Evolutionary conservation across 1,140 invertebrate species (phyloP), one percentile per base, ranked within the genome.

Genomic region (Lysiphlebus fabarum): DNA sequence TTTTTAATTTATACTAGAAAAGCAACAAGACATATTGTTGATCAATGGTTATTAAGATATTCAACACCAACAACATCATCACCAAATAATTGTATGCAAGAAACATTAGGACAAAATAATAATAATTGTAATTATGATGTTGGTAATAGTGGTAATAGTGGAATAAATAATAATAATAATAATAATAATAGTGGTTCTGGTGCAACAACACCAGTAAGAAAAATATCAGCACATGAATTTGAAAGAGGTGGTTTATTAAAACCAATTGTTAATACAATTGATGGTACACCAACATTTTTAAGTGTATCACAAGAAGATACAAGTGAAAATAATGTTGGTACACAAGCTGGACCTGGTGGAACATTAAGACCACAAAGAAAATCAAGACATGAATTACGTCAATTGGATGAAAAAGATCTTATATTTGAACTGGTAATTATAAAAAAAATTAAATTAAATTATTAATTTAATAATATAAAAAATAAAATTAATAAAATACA

Each of bases 181-280:
- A 17, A 58, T 59, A 34, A 55, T 42, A 37, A 45, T 47, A 53
- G 76, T 45, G 84, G 86, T 8, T 90, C 90, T 0, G 92, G 92
- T 5, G 90, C 91, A 9, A 90, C 92, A 49, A 94, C 93, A 17
- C 94, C 94, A 8, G 93, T 96, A 42, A 85, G 94, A 56, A 97
- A 96, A 82, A 95, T 97, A 69, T 96, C 93, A 4, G 93, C 94
- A 8, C 93, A 96, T 77, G 94, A 96, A 73, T 97, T 97, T 74
- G 94, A 96, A 75, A 85, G 91, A 4, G 92, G 93, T 1, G 93
- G 93, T 43, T 83, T 95, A 7, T 75, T 95, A 43, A 95, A 94
- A 73, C 93, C 93, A 47, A 91, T 96, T 73, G 89, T 96, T 47
- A 92, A 89, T 59, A 93, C 90, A 4, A 89, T 94, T 34, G 93